Evolutionary conservation across 2,888 invertebrate species (phyloP), one percentile per base, ranked within the genome.

Genomic region (Eumerus sabulonum): DNA sequence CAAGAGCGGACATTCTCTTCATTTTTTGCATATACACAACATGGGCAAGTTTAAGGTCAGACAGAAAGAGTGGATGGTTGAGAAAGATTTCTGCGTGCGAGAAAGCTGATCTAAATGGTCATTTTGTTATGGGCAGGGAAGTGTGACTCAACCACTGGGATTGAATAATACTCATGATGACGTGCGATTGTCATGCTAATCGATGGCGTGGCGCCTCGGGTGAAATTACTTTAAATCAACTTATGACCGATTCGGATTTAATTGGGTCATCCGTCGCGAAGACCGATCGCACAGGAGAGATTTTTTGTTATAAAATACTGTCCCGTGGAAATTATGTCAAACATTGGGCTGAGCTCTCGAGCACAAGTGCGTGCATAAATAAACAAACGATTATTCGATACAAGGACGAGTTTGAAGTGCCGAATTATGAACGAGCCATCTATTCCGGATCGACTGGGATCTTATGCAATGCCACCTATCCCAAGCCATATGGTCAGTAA

Each of bases 41-140:
- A 51, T 19, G 35, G 50, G 64, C 72, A 72, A 72, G 72, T 72
- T 72, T 72, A 72, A 72, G 72, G 72, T 72, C 72, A 70, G 35
- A 27, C 27, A 7, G 54, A 53, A 9, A 68, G 51, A 51, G 42
- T 40, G 19, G 13, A 38, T 16, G 2, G 27, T 27, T 27, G 7
- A 36, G 50, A 62, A 62, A 62, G 40, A 47, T 51, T 51, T 50
- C 59, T 64, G 51, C 63, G 36, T 63, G 18, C 51, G 27, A 38
- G 17, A 64, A 45, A 14, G 35, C 44, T 13, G 35, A 3, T 57
- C 17, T 60, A 53, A 66, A 17, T 74, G 51, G 17, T 40, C 9
- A n/a, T 40, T 9, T 27, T 18, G 17, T 36, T 56, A 19, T 40
- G 11, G n/a, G 40, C 7, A 27, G n/a, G 7, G 12, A 13, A 16